These are phyloP conservation scores for Sturmia bella DNA, from an alignment of 2,888 invertebrate genomes.

Conservation along the genomic window DNA sequence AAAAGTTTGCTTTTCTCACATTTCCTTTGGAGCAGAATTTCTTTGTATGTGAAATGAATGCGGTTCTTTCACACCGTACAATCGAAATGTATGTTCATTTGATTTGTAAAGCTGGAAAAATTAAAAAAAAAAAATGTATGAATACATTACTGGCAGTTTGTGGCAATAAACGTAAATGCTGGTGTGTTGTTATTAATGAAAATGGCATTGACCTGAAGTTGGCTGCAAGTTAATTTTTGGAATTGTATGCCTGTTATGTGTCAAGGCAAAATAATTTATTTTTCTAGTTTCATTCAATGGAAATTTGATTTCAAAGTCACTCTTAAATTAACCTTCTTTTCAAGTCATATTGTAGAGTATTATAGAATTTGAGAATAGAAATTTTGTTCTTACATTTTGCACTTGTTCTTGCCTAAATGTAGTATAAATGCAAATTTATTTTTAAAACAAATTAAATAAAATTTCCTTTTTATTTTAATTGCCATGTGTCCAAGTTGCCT, in stretches of 20 bases:
- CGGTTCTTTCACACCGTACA: conserved; percentile 30
- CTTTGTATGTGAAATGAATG: neutral
- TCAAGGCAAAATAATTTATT: too few relatives aligned
- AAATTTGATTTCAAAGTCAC: too few relatives aligned
- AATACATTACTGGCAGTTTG: neutral
- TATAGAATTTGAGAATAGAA: too few relatives aligned
- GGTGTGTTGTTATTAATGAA: too few relatives aligned
- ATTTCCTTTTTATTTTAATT: conserved; percentile 45
- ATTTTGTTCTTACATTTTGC: neutral
- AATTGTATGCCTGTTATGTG: too few relatives aligned
- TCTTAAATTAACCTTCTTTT: too few relatives aligned
- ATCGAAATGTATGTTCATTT: neutral
- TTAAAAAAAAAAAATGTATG: neutral
- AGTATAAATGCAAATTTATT: conserved; percentile 58
- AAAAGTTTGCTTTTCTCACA: conserved; percentile 28
- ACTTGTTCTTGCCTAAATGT: conserved; percentile 23
- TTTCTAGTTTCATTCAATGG: too few relatives aligned
- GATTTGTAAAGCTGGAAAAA: neutral
- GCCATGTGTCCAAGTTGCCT: conserved; percentile 30
- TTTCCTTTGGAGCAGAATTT: conserved; percentile 14
- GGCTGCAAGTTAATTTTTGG: neutral
- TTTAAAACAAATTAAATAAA: conserved; percentile 52
- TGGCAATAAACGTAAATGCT: neutral
- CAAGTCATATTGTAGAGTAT: too few relatives aligned
- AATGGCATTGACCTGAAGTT: neutral